These are phyloP conservation scores for Sebastes taczanowskii DNA, from an alignment of 2,797 vertebrate genomes.

Conservation along the genomic window DNA sequence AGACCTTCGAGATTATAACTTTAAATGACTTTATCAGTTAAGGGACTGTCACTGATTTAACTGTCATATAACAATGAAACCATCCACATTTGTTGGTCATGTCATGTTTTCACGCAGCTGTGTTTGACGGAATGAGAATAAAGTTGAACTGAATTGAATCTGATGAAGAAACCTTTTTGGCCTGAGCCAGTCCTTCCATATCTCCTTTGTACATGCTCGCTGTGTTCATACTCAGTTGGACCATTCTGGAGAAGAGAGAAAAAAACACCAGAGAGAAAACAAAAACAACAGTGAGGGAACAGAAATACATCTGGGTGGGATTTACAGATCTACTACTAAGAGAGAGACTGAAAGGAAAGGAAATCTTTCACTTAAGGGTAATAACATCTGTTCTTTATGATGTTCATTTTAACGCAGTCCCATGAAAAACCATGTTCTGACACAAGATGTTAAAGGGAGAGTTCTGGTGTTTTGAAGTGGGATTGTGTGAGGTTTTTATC, in stretches of 20 bases:
- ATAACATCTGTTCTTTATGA: background rate
- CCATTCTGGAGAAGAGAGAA: constrained; percentile 75
- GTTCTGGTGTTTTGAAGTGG: no score
- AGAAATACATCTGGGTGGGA: background rate
- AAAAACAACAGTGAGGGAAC: background rate
- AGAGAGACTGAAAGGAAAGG: background rate
- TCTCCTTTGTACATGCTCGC: constrained; percentile 46
- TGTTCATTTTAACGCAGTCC: background rate
- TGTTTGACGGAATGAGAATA: background rate
- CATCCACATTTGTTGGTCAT: background rate
- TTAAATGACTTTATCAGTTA: background rate
- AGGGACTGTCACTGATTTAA: background rate
- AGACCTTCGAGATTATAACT: no score
- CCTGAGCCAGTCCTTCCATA: constrained; percentile 54
- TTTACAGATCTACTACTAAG: background rate
- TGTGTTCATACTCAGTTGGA: constrained; percentile 78
- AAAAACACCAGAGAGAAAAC: no score
- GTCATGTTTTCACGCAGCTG: background rate
- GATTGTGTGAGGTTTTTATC: no score
- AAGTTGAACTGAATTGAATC: background rate
- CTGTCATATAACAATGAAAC: background rate
- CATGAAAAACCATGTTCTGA: background rate
- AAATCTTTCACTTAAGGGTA: background rate
- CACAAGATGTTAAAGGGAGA: background rate
- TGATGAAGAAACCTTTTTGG: constrained; percentile 73